Percentiles rank a stretch among this genome's conserved stretches.
Conservation (phyloP, 2,113 vertebrate genomes). For the Tachysurus fulvidraco region DNA sequence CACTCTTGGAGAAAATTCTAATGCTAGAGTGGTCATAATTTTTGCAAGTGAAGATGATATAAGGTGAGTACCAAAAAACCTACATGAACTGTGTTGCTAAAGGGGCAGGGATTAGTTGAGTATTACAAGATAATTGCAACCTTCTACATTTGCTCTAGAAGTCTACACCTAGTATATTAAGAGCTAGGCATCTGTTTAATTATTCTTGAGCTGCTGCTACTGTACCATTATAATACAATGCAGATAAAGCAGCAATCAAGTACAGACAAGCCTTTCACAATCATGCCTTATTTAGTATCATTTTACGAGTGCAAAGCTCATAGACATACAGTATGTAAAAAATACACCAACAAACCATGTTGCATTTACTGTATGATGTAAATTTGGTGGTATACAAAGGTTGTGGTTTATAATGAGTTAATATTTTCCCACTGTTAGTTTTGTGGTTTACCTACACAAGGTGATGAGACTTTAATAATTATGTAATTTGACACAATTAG, state of each 20-base stretch:
- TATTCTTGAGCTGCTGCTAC: neutral
- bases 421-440: neutral
- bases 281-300: neutral
- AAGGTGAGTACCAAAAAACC: conserved; percentile 70
- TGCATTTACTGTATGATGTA: neutral
- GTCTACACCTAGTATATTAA: neutral
- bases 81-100: neutral
- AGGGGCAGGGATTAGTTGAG: neutral
- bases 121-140: neutral
- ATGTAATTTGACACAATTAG: neutral
- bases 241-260: neutral
- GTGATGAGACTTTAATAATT: neutral
- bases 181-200: neutral
- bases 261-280: neutral
- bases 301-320: neutral
- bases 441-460: neutral
- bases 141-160: neutral
- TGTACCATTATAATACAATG: neutral
- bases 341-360: neutral
- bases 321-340: neutral
- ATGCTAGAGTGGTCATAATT: conserved; percentile 92
- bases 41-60: conserved; percentile 99
- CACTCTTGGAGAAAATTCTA: conserved; percentile 90
- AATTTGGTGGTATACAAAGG: neutral
- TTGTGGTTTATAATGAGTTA: neutral